Evolutionary conservation across 2,888 invertebrate species (phyloP).

Genomic region (Drosophila cyrtoloma): DNA sequence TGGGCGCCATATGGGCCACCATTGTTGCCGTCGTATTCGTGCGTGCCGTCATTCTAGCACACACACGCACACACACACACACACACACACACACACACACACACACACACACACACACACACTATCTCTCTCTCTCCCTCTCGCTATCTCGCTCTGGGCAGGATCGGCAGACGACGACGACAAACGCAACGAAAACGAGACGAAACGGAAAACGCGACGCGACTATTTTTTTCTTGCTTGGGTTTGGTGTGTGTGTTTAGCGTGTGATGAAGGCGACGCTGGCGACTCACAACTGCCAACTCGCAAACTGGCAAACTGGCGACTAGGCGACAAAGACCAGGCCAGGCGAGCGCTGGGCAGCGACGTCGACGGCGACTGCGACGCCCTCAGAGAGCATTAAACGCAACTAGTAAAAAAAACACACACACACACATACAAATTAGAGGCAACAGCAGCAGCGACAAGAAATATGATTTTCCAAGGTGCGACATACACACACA

Average conservation of each 20-base stretch:
- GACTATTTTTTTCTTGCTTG: conserved; percentile 33
- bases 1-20: conserved; percentile 75
- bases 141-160: conserved; percentile 13
- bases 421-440: conserved; percentile 61
- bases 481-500: conserved; percentile 39
- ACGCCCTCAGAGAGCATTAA: conserved; percentile 77
- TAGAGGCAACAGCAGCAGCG: conserved; percentile 50
- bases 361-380: conserved; percentile 25
- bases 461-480: conserved; percentile 70
- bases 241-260: conserved; percentile 22
- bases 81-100: neutral
- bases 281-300: conserved; percentile 31
- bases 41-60: conserved; percentile 19
- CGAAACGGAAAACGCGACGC: conserved; percentile 57
- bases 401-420: conserved; percentile 55
- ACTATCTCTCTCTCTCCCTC: neutral
- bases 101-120: neutral
- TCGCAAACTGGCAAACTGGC: conserved; percentile 28
- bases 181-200: conserved; percentile 24
- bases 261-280: conserved; percentile 64
- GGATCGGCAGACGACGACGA: conserved; percentile 22
- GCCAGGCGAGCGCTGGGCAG: conserved; percentile 44
- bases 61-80: conserved; percentile 1
- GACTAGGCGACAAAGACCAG: conserved; percentile 51
- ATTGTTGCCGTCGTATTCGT: conserved; percentile 65